Evolutionary conservation across 2,888 invertebrate species (phyloP), one percentile per base, ranked within the genome.

Genomic region (Atherix ibis): DNA sequence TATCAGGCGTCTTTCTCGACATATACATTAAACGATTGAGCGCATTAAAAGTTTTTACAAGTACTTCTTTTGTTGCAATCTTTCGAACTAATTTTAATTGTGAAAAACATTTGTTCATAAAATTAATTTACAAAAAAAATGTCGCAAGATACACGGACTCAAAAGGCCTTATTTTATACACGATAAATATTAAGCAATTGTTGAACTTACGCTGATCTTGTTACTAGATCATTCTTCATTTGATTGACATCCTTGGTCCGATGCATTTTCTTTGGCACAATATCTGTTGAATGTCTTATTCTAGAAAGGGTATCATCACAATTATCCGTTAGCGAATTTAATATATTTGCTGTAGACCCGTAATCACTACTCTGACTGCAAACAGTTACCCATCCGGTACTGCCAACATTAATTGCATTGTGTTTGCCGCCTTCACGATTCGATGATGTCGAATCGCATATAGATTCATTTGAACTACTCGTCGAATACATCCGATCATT

Each of bases 391-490:
- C 37, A 41, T 40, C 28, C 32, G 31, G 32, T 42, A 22, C 22
- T 27, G 26, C 34, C 41, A 13, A 35, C 36, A 17, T 37, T 37
- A n/a, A 40, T 44, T 9, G 41, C 45, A n/a, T 40, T 44, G 14
- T 27, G 42, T 51, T 52, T 35, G 26, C 55, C 60, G 29, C 54
- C 67, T 46, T 72, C 64, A 52, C 72, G 65, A 46, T 63, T 63
- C 18, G 75, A 75, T 46, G 66, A 65, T 15, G 75, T 70, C 47
- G 67, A 64, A 37, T 78, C 78, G 42, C 78, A 78, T 31, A 85
- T 76, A 1, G 87, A 87, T 64, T 88, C 87, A 47, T 77, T 81
- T 14, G 85, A 84, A 64, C 85, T 85, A 59, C 84, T 80, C 13
- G 78, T 79, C 40, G 68, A 69, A 43, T 50, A 46, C 13, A 48